Base-by-base conservation (phyloP, 2,113 vertebrate genomes). In the Natator depressus region DNA sequence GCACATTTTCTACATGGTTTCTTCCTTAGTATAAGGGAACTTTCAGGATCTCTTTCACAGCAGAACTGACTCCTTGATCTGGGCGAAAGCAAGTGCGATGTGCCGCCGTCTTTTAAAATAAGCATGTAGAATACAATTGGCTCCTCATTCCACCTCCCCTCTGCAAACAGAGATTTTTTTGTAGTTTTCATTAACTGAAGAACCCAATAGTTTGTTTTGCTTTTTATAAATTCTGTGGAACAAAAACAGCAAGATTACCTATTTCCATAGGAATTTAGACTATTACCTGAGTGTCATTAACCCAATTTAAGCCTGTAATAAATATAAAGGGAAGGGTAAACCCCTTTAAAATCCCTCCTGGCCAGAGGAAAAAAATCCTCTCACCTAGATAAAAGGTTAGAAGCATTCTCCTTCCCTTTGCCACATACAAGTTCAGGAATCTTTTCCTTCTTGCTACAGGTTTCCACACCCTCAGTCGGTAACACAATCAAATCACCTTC, bases 81-180 rank as follows among this genome's bases (percentile, higher is more conserved):
- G 54, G n/a, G n/a, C 19, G 22, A 19, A 62, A 14, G 80, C 85
- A 54, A 92, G 82, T 75, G 57, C 82, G 80, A 82, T 27, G 1
- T 0, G 1, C 46, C 62, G 7, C 80, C 89, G 47, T 76, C 65
- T 85, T 85, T 82, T 57, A 42, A 81, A 93, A 11, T 13, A 83
- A 9, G 35, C 62, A 13, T 9, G 7, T 88, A 42, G 93, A 76
- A 51, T 31, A 3, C 0, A 10, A 38, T 0, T 0, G n/a, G n/a
- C 19, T 38, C 20, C 31, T 11, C 51, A 17, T 17, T 51, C 51
- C 51, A 51, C 47, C 47, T 47, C 25, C 57, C 57, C 25, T 10
- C 24, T 27, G 6, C 47, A 7, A 47, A 47, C 47, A 47, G 9
- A 24, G 27, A 2, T n/a, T n/a, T 31, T 22, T 72, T 72, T 38